Evolutionary conservation across 2,888 invertebrate genomes (phyloP).

Genomic region (Rhingia rostrata): DNA sequence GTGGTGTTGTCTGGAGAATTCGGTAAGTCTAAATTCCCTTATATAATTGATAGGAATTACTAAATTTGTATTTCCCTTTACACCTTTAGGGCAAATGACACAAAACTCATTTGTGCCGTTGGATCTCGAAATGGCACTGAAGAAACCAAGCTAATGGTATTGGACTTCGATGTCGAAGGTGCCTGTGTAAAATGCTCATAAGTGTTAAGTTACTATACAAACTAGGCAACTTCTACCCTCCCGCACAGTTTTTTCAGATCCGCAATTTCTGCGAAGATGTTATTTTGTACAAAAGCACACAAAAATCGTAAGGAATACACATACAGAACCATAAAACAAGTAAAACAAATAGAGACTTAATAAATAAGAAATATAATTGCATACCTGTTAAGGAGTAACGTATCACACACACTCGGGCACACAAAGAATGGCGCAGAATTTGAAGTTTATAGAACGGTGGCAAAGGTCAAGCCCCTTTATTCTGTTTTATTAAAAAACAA

Average conservation of each 20-base stretch:
- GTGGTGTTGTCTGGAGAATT: conserved; percentile 99
- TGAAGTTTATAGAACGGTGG: background rate
- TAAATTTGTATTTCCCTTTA: conserved; percentile 17
- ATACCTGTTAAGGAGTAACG: conserved; percentile 48
- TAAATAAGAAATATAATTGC: conserved; percentile 41
- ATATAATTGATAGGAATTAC: background rate
- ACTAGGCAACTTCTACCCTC: conserved; percentile 19
- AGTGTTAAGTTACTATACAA: conserved; percentile 74
- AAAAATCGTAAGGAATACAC: conserved; percentile 5
- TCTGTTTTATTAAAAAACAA: conserved; percentile 17
- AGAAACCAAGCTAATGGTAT: conserved; percentile 98
- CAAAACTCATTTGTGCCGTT: conserved; percentile 98
- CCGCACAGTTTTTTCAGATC: conserved; percentile 56
- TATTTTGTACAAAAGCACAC: conserved; percentile 36
- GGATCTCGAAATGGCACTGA: conserved; percentile 99
- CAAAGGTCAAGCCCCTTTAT: conserved; percentile 35
- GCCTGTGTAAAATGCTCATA: conserved; percentile 86
- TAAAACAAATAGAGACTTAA: conserved; percentile 68
- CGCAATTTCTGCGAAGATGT: conserved; percentile 1
- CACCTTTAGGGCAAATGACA: conserved; percentile 90
- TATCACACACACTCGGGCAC: conserved; percentile 12
- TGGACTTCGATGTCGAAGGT: conserved; percentile 96
- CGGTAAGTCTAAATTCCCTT: conserved; percentile 81
- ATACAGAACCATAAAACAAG: conserved; percentile 37
- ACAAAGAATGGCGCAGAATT: conserved; percentile 20